Base-by-base conservation (phyloP, 2,113 vertebrate species). In the Geococcyx californianus region DNA sequence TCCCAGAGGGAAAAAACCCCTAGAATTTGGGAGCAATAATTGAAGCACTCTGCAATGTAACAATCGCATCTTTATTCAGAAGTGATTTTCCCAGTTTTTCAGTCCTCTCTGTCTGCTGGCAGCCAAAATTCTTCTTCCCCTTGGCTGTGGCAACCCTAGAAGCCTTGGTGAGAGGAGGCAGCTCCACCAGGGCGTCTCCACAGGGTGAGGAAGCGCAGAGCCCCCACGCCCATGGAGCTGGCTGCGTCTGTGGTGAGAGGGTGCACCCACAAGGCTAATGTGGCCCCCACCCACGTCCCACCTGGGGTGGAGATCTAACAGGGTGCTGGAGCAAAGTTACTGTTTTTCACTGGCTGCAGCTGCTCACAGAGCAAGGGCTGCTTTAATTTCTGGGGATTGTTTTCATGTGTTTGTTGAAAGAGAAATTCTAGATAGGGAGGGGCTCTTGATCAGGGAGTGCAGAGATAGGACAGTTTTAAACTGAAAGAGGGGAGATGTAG, bases 181-280 rank as follows among this genome's bases (percentile, higher is more conserved):
- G 76, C 47, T 69, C 52, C 34, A 36, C 26, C 26, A 4, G 9
- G 26, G 19, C 7, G 0, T 40, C 34, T 28, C 64, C 0, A 1
- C 1, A 0, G 64, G 56, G 33, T 3, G 3, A 64, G 18, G 42
- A 34, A 18, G 78, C 20, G 1, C n/a, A 0, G 4, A 28, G 44
- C 18, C 49, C n/a, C 31, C 6, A 11, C 2, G 1, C 6, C 12
- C 2, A 2, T 9, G 28, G 51, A 56, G 34, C 75, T 34, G 55
- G 25, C 31, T 6, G 68, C 1, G 3, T 55, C 13, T 4, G 20
- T 8, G 17, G 26, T 16, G 45, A 47, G 45, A 16, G 19, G 45
- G 19, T 47, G 45, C 17, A 3, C 47, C 55, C 58, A 18, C 2
- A 4, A 29, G 31, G 14, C 16, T 8, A 21, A 33, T 1, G 3